Base-by-base conservation (phyloP, 2,797 vertebrate species). In the Thalassophryne amazonica region DNA sequence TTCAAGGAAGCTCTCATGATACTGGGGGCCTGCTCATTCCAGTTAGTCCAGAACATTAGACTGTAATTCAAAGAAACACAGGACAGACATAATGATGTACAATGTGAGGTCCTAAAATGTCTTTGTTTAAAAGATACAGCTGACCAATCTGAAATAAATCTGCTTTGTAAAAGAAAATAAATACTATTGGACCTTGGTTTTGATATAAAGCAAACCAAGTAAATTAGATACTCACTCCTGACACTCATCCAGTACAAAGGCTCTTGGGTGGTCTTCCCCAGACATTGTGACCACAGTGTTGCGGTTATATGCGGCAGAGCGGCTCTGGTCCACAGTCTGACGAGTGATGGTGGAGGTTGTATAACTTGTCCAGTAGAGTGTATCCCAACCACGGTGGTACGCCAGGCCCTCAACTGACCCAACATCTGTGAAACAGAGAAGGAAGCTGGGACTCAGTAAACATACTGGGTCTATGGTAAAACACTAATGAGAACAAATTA, bases 1-100 rank as follows among this genome's bases (percentile, higher is more conserved):
- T 92, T 91, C 36, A 99, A 90, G 15, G 95, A 93, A 0, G 97
- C 91, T 2, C 97, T 88, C 96, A 99, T 97, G 84, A 98, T 99
- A 86, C 97, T 98, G 38, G 97, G 97, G 63, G 95, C 80, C 76
- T 94, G 94, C 81, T 99, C 97, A 0, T 98, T 99, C 97, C 97
- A 99, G 83, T 99, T 99, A 65, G 97, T 99, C 97, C 97, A 99
- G 86, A 99, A 99, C 96, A 98, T 98, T 56, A 98, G 69, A 66
- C 97, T 99, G 39, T 0, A 31, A 45, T 17, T 20, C 29, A 17
- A 54, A 46, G 12, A 70, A 51, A 58, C 14, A 60, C 13, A 39
- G 11, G n/a, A 8, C 10, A 51, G 36, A 12, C 5, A 10, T 43
- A 35, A 61, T 43, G 12, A 69, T 35, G 18, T 31, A 40, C 23